phyloP scores from a whole-genome alignment of 2,888 invertebrate species.

The Philhelius pedissequus region DNA sequence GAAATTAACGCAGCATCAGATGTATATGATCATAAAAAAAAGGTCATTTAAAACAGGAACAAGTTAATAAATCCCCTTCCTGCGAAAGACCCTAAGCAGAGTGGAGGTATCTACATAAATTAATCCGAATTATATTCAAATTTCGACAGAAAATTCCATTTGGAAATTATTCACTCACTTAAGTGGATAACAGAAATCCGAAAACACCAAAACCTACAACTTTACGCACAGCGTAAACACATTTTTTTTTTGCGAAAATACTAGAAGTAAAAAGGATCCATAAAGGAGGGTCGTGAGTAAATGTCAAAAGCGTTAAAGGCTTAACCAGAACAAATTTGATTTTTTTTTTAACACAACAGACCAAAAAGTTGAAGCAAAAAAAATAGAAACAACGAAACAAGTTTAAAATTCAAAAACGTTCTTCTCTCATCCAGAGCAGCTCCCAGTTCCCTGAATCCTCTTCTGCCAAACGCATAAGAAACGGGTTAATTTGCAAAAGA shows the following conservation, averaged over 20 bases:
- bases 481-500: conserved; percentile 59
- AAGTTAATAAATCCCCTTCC: neutral
- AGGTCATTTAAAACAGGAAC: neutral
- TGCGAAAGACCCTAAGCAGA: neutral
- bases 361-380: neutral
- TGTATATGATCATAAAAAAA: neutral
- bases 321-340: conserved; percentile 34
- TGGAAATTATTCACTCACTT: conserved; percentile 62
- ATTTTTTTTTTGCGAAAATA: neutral
- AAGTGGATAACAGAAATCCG: conserved; percentile 60
- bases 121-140: conserved; percentile 52
- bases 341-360: conserved; percentile 9
- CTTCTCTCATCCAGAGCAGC: neutral
- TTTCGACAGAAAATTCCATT: conserved; percentile 48
- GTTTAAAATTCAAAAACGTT: conserved; percentile 50
- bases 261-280: neutral
- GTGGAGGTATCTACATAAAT: neutral
- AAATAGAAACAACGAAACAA: conserved; percentile 38
- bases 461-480: neutral
- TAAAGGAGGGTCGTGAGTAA: neutral
- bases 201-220: conserved; percentile 17
- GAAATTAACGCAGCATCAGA: neutral
- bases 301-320: conserved; percentile 43
- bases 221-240: neutral
- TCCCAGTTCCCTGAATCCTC: neutral